Base-by-base conservation (phyloP, 1,140 invertebrate species). In the Ptiloglossa arizonensis region DNA sequence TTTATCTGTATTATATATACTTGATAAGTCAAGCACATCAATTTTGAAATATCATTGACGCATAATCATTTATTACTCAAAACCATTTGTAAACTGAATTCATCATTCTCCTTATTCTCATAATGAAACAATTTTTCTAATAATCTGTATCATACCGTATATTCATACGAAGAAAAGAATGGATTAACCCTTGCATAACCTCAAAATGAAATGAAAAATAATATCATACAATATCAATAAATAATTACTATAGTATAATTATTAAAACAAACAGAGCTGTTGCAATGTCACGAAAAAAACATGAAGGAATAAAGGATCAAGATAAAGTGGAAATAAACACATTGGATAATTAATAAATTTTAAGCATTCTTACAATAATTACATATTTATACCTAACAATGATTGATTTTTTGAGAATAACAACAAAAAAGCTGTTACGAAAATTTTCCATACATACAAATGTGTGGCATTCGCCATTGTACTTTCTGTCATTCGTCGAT, bases 391-490 rank as follows among this genome's bases (percentile, higher is more conserved):
- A 41, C 17, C 38, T 44, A 66, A 11, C n/a, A 9, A 74, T 6
- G 38, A 27, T 50, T 15, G 15, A 38, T 48, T 17, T 44, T 29
- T 17, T 15, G 3, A 38, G 11, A 0, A n/a, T n/a, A 54, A 9
- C 0, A 1, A 38, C 11, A 50, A 38, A 56, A 24, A 24, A 46
- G 32, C 5, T 46, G 24, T 24, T 17, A 19, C 54, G 41, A 22
- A 60, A 54, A 32, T 54, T 66, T 1, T 62, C 32, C n/a, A 66
- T 74, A 74, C 71, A 41, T 74, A 74, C 71, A 15, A 44, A 41
- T 74, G 35, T 1, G 13, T 32, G 9, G 35, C 9, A 4, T 67
- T 38, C n/a, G 48, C 24, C 71, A 74, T 74, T 17, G 54, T 54
- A 27, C 1, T 56, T 66, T 54, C 27, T 35, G 24, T 44, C 50